Evolutionary conservation across 2,888 invertebrate genomes (phyloP), one percentile per base, ranked within the genome.

Genomic region (Aphidoletes aphidimyza): DNA sequence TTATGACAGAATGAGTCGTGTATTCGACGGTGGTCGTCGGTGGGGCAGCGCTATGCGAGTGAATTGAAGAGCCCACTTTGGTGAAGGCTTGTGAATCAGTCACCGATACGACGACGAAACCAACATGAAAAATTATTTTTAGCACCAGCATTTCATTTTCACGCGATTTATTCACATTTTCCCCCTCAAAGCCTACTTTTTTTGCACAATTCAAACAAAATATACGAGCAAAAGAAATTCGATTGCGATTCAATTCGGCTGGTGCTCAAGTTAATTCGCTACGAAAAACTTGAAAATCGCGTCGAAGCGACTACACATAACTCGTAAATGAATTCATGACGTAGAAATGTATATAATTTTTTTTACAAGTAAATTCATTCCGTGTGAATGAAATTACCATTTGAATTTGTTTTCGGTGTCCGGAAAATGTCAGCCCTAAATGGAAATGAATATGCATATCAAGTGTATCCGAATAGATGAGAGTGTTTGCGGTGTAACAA

Each of bases 101-200:
- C 69, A n/a, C 54, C 39, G 19, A 6, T 47, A 14, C n/a, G 8
- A 42, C 8, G 42, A 69, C 30, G 69, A 69, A 69, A 30, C 69
- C n/a, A n/a, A 69, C 30, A 30, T 69, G n/a, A 69, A 14, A 69
- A 30, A 26, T 30, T 69, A 69, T 69, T 69, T 69, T 69, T 69
- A 69, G 69, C 69, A 54, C 5, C 6, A 69, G 69, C 69, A 69
- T 30, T 54, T 54, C 54, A 54, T 54, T 69, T 69, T 34, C 69
- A 69, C 69, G 69, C 69, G 69, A 69, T 69, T 69, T 34, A 54
- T 54, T 54, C 22, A 54, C 54, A 54, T 54, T 54, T 54, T 54
- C 22, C 54, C n/a, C n/a, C n/a, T n/a, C n/a, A n/a, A 26, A 54
- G 30, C 69, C 26, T 0, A 30, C 30, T 30, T 69, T 14, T 22